These are phyloP conservation scores for Amphiprion ocellaris DNA, from an alignment of 2,113 vertebrate species.

Conservation along the genomic window DNA sequence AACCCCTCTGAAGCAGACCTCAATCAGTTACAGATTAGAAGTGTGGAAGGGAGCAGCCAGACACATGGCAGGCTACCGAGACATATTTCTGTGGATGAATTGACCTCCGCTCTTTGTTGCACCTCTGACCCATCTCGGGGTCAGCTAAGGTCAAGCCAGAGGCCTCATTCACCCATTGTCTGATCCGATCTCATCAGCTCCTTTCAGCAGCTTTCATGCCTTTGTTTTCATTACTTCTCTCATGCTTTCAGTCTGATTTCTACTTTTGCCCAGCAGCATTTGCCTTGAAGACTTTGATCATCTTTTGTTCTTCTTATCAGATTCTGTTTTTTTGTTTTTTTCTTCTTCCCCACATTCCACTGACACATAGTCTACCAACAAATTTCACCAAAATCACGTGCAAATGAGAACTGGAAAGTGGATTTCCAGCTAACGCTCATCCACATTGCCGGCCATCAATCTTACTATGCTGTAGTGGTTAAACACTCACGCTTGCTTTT, in stretches of 20 bases:
- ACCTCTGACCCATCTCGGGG: conserved; percentile 46
- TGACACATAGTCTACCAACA: background rate
- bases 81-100: conserved; percentile 42
- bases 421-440: background rate
- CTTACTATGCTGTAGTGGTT: background rate
- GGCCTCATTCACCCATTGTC: conserved; percentile 41
- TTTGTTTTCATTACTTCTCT: conserved; percentile 26
- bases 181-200: conserved; percentile 55
- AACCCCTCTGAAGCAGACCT: conserved; percentile 30
- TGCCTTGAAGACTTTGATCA: background rate
- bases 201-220: conserved; percentile 38
- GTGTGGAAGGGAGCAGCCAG: conserved; percentile 50
- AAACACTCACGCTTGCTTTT: background rate
- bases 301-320: background rate
- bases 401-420: background rate
- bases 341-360: too few relatives aligned
- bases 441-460: background rate
- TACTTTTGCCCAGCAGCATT: conserved; percentile 1
- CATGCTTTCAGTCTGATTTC: background rate
- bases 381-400: background rate
- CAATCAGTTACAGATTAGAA: conserved; percentile 59
- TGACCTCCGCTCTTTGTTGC: conserved; percentile 44
- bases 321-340: too few relatives aligned
- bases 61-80: conserved; percentile 38
- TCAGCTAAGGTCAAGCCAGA: conserved; percentile 41